Base-by-base conservation (phyloP, 2,888 invertebrate species). In the Drosophila parthenogenetica region DNA sequence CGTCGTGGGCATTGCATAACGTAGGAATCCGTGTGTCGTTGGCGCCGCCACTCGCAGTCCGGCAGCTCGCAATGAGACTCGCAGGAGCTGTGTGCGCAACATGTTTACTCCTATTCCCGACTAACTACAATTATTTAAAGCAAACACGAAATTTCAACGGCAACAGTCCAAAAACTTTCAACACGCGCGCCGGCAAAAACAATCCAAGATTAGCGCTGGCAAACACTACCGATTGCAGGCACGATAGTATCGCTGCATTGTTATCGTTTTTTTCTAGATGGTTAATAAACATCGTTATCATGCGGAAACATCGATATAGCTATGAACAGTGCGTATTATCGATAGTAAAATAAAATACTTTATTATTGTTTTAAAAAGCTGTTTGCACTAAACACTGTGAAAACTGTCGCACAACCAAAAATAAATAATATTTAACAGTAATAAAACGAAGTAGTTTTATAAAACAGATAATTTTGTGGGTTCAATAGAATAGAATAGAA, bases 81-180 rank as follows among this genome's bases (percentile, higher is more conserved):
- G 69, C 25, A 55, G 19, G 37, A 82, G 25, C 14, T 77, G 65
- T 4, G 76, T 55, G 14, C 80, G 79, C 42, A 76, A 66, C 76
- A 76, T 76, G 46, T 35, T 35, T 13, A 48, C 76, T 17, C 29
- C 19, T 49, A 63, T 8, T 29, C 8, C 29, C 5, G 8, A 2
- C 5, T 29, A 58, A 13, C 35, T 13, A 1, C 3, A 13, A 35
- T 35, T 35, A 35, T 29, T 29, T 8, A 29, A 29, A 8, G 29
- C 8, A 59, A 55, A 51, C 50, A 74, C 57, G 14, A 55, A 66
- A 17, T 19, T 19, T 49, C 13, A 48, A 22, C 5, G 22, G 19
- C 32, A 16, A 10, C 54, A 19, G n/a, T 3, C 10, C 7, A 10
- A 22, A 5, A 16, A 46, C 19, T 22, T 29, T 40, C 40, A 61